These are phyloP conservation scores for Ctenomys sociabilis DNA, from an alignment of 2,113 vertebrate genomes.

Conservation along the genomic window DNA sequence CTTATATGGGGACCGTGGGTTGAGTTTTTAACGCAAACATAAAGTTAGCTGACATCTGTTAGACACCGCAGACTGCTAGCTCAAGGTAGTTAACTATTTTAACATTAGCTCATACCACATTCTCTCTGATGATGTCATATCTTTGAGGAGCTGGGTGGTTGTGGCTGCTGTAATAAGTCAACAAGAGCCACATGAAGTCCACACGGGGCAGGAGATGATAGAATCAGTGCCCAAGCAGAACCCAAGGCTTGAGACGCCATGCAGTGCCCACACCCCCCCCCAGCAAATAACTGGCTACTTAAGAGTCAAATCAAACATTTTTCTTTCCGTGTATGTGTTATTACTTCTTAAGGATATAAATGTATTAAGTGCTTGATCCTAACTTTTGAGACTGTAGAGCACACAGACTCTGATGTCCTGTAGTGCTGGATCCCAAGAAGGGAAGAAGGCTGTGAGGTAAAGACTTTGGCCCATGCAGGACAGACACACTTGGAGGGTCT, in stretches of 20 bases:
- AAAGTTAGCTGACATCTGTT: conserved; percentile 22
- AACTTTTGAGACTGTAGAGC: background rate
- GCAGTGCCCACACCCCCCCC: background rate
- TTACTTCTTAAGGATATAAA: conserved; percentile 35
- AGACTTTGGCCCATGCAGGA: background rate
- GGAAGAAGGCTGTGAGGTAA: rapidly evolving
- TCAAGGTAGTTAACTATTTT: conserved; percentile 47
- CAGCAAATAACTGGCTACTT: background rate
- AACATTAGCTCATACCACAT: conserved; percentile 19
- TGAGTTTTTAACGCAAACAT: background rate
- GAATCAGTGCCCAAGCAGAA: background rate
- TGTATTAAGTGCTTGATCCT: background rate
- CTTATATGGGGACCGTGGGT: background rate
- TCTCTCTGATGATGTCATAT: conserved; percentile 48
- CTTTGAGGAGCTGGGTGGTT: conserved; percentile 39
- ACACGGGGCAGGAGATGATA: background rate
- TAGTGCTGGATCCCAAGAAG: background rate
- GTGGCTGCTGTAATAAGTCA: conserved; percentile 41
- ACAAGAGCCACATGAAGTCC: conserved; percentile 59
- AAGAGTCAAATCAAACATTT: conserved; percentile 48
- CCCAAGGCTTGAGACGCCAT: background rate
- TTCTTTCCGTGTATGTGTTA: conserved; percentile 26
- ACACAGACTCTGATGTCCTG: background rate
- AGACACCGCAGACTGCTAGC: background rate
- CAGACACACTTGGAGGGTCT: background rate